Percentiles rank a stretch among this genome's conserved stretches.
Evolutionary conservation across 2,888 invertebrate genomes (phyloP).

Genomic region (Parnassius orleans): DNA sequence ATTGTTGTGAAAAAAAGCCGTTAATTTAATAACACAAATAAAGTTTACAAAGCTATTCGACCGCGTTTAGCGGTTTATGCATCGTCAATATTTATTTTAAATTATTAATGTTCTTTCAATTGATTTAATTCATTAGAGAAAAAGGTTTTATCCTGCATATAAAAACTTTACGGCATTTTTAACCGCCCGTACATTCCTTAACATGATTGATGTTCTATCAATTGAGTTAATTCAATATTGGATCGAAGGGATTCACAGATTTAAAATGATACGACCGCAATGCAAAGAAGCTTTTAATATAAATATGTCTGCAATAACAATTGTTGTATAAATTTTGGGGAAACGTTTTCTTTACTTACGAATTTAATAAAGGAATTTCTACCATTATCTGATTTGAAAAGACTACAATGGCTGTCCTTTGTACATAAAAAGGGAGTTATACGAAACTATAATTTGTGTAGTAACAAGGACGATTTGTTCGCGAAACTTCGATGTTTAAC

Average conservation of each 20-base stretch:
- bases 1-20: conserved; percentile 12
- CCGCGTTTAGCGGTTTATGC: background rate
- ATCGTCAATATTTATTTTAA: background rate
- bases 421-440: background rate
- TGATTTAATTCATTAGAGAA: background rate
- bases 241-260: background rate
- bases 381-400: background rate
- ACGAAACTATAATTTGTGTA: too few species aligned
- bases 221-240: conserved; percentile 9
- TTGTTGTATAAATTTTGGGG: conserved; percentile 4
- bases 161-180: background rate
- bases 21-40: conserved; percentile 2
- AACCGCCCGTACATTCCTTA: background rate
- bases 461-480: too few species aligned
- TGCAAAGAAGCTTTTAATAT: conserved; percentile 2
- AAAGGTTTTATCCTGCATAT: background rate
- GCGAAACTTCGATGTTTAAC: too few species aligned
- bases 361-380: background rate
- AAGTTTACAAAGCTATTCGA: conserved; percentile 5
- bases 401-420: background rate
- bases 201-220: conserved; percentile 19
- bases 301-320: conserved; percentile 6
- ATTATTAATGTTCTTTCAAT: background rate
- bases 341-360: background rate
- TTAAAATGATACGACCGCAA: conserved; percentile 10